Conservation (phyloP, 2,888 invertebrate species). For the Microctonus hyperodae region DNA sequence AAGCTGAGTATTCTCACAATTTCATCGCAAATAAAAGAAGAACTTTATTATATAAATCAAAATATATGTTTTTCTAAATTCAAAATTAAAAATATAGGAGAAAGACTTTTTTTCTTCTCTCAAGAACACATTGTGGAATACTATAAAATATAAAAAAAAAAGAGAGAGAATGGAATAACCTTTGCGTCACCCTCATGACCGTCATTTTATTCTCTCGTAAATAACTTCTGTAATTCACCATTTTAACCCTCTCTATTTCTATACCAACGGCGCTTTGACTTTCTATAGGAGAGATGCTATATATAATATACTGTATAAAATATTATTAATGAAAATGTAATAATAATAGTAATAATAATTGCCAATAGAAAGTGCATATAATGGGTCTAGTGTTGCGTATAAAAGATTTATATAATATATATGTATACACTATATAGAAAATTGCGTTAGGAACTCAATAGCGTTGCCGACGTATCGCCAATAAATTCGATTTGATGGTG, state of each 20-base stretch:
- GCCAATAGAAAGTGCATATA: background rate
- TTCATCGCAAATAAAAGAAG: background rate
- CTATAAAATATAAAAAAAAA: background rate
- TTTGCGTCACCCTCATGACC: conserved; percentile 9
- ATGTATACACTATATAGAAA: conserved; percentile 21
- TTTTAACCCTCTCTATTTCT: background rate
- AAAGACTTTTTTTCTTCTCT: background rate
- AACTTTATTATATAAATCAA: background rate
- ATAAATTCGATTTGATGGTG: conserved; percentile 24
- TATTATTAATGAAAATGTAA: too few species aligned
- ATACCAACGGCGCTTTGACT: background rate
- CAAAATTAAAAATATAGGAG: too few species aligned
- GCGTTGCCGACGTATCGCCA: conserved; percentile 10
- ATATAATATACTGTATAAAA: too few species aligned
- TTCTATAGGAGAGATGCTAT: background rate
- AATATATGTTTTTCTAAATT: background rate
- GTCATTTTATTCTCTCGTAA: conserved; percentile 21
- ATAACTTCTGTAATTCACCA: conserved; percentile 10
- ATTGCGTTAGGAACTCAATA: conserved; percentile 20
- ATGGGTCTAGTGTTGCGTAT: background rate
- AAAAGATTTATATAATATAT: background rate
- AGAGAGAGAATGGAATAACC: background rate
- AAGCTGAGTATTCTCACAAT: background rate
- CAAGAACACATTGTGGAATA: background rate
- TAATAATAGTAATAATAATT: background rate